Percentiles rank a stretch among this genome's conserved stretches.
Conservation (phyloP, 2,888 invertebrate genomes). For the Agrochola litura region DNA sequence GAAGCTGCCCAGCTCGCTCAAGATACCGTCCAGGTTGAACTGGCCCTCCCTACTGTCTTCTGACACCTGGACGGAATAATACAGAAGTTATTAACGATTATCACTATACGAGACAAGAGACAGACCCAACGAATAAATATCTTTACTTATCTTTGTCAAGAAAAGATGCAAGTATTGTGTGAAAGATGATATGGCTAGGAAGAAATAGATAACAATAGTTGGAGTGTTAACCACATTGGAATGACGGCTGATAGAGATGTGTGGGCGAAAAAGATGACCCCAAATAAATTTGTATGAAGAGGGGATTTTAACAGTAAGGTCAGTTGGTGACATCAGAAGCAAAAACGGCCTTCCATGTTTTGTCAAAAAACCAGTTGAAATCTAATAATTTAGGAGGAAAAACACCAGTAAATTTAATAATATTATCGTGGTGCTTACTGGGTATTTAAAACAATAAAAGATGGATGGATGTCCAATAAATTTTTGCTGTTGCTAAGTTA, state of each 20-base stretch:
- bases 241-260: background rate
- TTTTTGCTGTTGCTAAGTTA: background rate
- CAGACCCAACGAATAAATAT: background rate
- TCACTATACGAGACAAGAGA: background rate
- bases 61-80: conserved; percentile 67
- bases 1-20: conserved; percentile 89
- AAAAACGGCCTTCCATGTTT: background rate
- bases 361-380: background rate
- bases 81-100: background rate
- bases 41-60: conserved; percentile 72
- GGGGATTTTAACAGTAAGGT: background rate
- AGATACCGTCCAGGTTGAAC: conserved; percentile 88
- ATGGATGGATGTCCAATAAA: background rate
- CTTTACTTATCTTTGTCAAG: background rate
- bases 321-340: background rate
- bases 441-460: background rate
- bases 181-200: background rate
- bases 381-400: background rate
- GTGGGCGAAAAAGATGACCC: background rate
- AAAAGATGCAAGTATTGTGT: background rate
- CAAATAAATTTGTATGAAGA: background rate
- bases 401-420: background rate
- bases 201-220: background rate
- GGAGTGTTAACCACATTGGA: background rate
- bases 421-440: too few species aligned